Base-by-base conservation (phyloP, 2,888 invertebrate genomes). In the Molanna angustata region DNA sequence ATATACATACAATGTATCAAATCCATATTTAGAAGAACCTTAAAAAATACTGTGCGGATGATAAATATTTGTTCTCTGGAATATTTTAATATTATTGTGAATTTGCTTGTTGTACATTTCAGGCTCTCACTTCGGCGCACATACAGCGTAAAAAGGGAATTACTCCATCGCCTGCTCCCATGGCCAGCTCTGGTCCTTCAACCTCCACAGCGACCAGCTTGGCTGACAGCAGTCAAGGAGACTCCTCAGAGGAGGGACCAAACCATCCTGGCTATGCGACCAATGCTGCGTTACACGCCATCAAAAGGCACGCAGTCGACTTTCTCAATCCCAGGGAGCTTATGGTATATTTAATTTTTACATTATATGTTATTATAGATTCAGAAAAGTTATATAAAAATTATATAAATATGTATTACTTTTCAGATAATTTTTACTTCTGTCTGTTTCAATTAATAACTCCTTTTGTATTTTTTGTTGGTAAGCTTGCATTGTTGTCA, bases 211-310 rank as follows among this genome's bases (percentile, higher is more conserved):
- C 16, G 3, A 4, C 14, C 14, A 4, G 41, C 17, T 17, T 16
- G 13, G 17, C 3, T n/a, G n/a, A 11, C 13, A 21, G 16, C 2
- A 37, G 17, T 11, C 41, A 9, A 9, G 18, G 14, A 9, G 13
- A 19, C 14, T 17, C 39, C 17, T 4, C 4, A 4, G 27, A 27
- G 27, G 11, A 11, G 6, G 27, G 27, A 27, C n/a, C n/a, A n/a
- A 35, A 35, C 18, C 57, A 57, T 32, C 69, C 93, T n/a, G 94
- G 93, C 9, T 95, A 95, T 69, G 93, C 90, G 40, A 91, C 89
- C 3, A 94, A 96, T 68, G 98, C 99, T 9, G 99, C 99, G 2
- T 80, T 94, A 60, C 95, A 97, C 62, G 99, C 99, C 1, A 94
- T 99, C 56, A 90, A 94, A 69, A 84, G 98, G 61, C 98, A 98